Evolutionary conservation across 2,113 vertebrate genomes (phyloP).

Genomic region (Tragelaphus scriptus): DNA sequence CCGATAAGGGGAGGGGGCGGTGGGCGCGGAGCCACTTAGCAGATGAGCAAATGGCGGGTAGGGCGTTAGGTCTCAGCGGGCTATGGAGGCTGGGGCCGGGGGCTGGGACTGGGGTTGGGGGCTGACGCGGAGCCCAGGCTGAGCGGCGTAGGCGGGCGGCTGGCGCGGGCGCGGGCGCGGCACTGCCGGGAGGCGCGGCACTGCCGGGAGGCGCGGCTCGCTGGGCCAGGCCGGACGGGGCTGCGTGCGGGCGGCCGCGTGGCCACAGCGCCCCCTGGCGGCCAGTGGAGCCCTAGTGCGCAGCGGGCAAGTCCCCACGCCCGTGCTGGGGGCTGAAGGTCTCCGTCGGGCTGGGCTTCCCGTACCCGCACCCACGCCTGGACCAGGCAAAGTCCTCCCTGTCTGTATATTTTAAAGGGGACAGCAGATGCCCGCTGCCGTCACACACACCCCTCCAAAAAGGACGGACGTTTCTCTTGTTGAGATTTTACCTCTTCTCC

Average conservation of each 20-base stretch:
- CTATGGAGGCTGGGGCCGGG: accelerated
- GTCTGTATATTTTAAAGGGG: not conserved
- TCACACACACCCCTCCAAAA: not conserved
- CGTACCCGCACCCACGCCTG: too few relatives aligned
- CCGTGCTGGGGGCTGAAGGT: not conserved
- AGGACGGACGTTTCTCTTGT: not conserved
- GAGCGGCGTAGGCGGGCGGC: accelerated
- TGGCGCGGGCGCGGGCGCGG: not conserved
- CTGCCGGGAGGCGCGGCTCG: not conserved
- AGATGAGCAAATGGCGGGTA: not conserved
- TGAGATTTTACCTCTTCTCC: not conserved
- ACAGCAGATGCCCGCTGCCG: not conserved
- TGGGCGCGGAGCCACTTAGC: not conserved
- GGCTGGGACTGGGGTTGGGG: not conserved
- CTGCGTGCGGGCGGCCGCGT: not conserved
- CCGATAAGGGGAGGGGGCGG: not conserved
- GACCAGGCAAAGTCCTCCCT: not conserved
- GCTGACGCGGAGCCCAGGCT: accelerated
- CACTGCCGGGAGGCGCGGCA: too few relatives aligned
- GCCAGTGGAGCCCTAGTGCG: accelerated
- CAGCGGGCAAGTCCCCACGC: not conserved
- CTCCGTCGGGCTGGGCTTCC: accelerated
- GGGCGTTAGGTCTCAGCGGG: not conserved
- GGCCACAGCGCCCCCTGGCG: constrained; percentile 70
- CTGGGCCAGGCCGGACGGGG: not conserved